A percentile compares a stretch with the other conserved stretches of the same genome.
These are phyloP conservation scores for Galeruca laticollis DNA, from an alignment of 2,888 invertebrate genomes.

Conservation along the genomic window DNA sequence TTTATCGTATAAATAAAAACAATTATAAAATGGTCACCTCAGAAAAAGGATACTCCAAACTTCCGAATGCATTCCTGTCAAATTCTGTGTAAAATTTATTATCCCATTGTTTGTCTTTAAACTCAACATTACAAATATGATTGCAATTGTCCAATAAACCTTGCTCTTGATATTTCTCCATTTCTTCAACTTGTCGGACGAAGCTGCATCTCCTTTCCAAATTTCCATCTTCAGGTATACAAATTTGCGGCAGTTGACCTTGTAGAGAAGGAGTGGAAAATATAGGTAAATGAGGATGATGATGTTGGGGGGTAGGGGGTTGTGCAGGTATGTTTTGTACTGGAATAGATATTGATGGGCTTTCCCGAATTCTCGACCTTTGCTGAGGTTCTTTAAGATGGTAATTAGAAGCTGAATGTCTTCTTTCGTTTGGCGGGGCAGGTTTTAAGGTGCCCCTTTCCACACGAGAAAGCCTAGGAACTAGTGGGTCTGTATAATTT, in stretches of 20 bases:
- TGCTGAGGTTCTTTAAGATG: constrained; percentile 58
- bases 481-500: constrained; percentile 69
- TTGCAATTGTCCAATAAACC: constrained; percentile 64
- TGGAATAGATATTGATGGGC: constrained; percentile 69
- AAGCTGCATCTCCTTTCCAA: constrained; percentile 68
- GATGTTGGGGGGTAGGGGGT: constrained; percentile 55
- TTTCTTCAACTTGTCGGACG: constrained; percentile 68
- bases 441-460: constrained; percentile 65
- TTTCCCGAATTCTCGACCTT: constrained; percentile 62
- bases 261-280: constrained; percentile 64
- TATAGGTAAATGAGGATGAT: constrained; percentile 61
- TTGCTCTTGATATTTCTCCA: constrained; percentile 62
- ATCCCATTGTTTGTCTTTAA: constrained; percentile 63
- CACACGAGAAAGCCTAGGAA: constrained; percentile 70
- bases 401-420: constrained; percentile 64
- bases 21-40: constrained; percentile 57
- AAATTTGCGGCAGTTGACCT: constrained; percentile 70
- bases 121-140: constrained; percentile 66
- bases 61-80: constrained; percentile 63
- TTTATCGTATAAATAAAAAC: not conserved
- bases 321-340: constrained; percentile 50
- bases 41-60: constrained; percentile 67
- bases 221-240: constrained; percentile 67
- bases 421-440: constrained; percentile 59
- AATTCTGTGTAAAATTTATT: constrained; percentile 62